Conservation (phyloP, 2,113 vertebrate genomes). For the Crotalus helleri region DNA sequence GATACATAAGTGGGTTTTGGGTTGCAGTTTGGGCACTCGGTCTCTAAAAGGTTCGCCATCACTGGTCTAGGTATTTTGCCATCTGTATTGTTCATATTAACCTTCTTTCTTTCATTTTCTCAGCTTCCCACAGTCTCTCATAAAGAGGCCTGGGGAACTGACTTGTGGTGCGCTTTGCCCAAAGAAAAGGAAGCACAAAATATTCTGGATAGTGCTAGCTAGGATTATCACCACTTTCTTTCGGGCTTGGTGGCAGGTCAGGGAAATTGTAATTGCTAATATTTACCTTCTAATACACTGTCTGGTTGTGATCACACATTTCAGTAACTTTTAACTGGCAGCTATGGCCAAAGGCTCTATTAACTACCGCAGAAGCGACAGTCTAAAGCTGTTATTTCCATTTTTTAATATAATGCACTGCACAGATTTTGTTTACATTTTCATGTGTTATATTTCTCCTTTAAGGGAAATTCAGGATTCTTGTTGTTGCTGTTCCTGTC, state of each 20-base stretch:
- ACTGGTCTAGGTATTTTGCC: background rate
- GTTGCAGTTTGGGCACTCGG: too few species aligned
- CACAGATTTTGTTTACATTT: slow-evolving; percentile 38
- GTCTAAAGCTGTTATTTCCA: background rate
- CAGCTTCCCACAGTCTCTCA: background rate
- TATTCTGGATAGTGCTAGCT: background rate
- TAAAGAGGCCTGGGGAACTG: background rate
- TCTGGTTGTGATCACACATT: slow-evolving; percentile 7
- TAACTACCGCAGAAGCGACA: slow-evolving; percentile 4
- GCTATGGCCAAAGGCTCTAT: slow-evolving; percentile 9
- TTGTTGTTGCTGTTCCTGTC: slow-evolving; percentile 15
- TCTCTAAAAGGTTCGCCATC: too few species aligned
- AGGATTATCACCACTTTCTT: background rate
- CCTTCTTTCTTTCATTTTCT: background rate
- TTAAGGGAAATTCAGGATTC: slow-evolving; percentile 36
- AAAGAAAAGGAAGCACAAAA: background rate
- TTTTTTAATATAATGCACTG: rapidly evolving
- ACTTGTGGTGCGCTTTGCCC: background rate
- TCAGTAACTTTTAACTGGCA: slow-evolving; percentile 29
- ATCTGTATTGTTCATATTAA: background rate
- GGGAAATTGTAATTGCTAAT: background rate
- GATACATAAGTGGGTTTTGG: too few species aligned
- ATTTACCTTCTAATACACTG: background rate
- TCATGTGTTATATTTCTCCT: slow-evolving; percentile 42
- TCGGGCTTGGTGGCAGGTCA: background rate